Conservation (phyloP, 1,140 invertebrate species). For the Magallana angulata region DNA sequence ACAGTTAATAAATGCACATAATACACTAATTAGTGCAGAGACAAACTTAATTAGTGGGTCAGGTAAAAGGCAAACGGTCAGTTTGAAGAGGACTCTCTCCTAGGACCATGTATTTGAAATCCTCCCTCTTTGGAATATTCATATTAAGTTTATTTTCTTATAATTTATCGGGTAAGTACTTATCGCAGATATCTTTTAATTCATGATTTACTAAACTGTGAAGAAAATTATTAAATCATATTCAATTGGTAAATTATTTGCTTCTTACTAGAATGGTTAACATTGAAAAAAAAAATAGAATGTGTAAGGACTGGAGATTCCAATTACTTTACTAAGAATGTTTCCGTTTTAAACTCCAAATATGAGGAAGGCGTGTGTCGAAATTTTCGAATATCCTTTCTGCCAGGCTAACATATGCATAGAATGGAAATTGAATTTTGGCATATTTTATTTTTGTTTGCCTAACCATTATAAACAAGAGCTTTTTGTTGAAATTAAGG, state of each 20-base stretch:
- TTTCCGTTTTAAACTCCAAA: background rate
- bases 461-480: too few relatives aligned
- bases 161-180: background rate
- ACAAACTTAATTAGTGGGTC: background rate
- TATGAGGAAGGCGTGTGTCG: too few relatives aligned
- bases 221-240: background rate
- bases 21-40: background rate
- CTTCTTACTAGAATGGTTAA: background rate
- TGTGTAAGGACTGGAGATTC: background rate
- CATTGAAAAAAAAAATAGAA: background rate
- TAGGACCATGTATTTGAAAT: background rate
- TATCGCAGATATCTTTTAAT: background rate
- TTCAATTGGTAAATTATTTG: background rate
- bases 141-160: conserved; percentile 1
- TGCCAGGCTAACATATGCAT: background rate
- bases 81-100: background rate
- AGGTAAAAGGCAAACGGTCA: too few relatives aligned
- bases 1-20: background rate
- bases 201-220: background rate
- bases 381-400: too few relatives aligned
- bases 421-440: background rate
- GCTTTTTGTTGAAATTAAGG: too few relatives aligned
- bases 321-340: background rate
- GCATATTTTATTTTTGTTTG: background rate
- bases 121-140: background rate